Base-by-base conservation (phyloP, 2,888 invertebrate genomes). In the Tenthredo distinguenda region DNA sequence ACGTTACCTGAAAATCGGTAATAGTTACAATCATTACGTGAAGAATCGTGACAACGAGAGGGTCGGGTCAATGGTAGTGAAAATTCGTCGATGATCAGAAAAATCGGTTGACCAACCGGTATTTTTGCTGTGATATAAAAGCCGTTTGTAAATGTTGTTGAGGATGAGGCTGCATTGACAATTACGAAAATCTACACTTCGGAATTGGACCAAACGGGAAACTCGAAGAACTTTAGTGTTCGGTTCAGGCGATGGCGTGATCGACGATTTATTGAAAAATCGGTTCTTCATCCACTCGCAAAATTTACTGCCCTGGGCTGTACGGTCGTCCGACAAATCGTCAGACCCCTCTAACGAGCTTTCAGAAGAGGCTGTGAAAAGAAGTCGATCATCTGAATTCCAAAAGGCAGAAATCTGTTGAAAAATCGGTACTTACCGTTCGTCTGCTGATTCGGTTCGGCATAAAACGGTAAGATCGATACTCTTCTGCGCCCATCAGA, bases 151-250 rank as follows among this genome's bases (percentile, higher is more conserved):
- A 18, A 90, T 71, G 31, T 87, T 87, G n/a, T 85, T 86, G 5
- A 90, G 81, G 1, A 88, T 55, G 5, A 85, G 84, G 0, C 86
- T 86, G 43, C 91, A 91, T 15, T 87, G 87, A 68, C 91, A 91
- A 47, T 90, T 89, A 0, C 91, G 87, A 76, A 89, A 89, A 86
- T 91, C 90, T 0, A 91, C 79, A 55, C 88, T 85, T 3, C n/a
- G 85, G 72, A 89, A 88, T 62, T 84, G 86, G 1, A 86, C 84
- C 65, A 87, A 72, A 37, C 87, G 87, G 0, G 85, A 86, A 79
- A 83, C 37, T 50, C 81, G 79, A 21, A 40, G 37, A 21, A 21
- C 21, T 9, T 40, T 58, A 10, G 21, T 5, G 21, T 62, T 43
- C 34, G 62, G 15, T 12, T 81, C 58, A 5, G 37, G 40, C n/a